Conservation (phyloP, 2,888 invertebrate species). For the Drosophila anceps region DNA sequence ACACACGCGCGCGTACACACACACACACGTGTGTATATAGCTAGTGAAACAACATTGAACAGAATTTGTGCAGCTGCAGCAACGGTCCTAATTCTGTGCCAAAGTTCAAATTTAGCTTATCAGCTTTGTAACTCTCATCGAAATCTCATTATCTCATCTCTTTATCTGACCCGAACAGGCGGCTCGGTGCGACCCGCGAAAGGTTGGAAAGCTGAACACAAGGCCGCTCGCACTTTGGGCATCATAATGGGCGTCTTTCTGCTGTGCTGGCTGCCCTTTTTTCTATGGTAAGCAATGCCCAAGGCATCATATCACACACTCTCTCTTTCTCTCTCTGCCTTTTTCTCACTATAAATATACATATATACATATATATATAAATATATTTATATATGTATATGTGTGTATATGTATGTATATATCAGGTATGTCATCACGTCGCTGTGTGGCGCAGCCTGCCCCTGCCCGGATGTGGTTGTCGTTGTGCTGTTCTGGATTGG, state of each 20-base stretch:
- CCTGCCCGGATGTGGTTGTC: slow-evolving; percentile 94
- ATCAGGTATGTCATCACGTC: slow-evolving; percentile 94
- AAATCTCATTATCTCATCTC: slow-evolving; percentile 54
- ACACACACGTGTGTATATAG: slow-evolving; percentile 26
- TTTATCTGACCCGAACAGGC: slow-evolving; percentile 78
- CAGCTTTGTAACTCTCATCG: slow-evolving; percentile 35
- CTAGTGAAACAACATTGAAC: slow-evolving; percentile 29
- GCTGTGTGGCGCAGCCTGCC: slow-evolving; percentile 93
- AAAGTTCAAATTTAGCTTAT: slow-evolving; percentile 60
- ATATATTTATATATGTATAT: not conserved
- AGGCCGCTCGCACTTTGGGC: slow-evolving; percentile 97
- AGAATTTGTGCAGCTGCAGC: slow-evolving; percentile 1
- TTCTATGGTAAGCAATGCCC: slow-evolving; percentile 90
- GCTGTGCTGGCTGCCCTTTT: slow-evolving; percentile 98
- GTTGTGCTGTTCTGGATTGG: slow-evolving; percentile 98
- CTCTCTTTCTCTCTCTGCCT: not conserved
- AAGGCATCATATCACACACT: too few relatives aligned
- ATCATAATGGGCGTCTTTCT: slow-evolving; percentile 98
- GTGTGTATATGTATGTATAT: not conserved
- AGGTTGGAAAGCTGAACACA: slow-evolving; percentile 95
- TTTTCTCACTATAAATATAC: not conserved
- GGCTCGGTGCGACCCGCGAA: slow-evolving; percentile 89
- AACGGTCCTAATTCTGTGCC: slow-evolving; percentile 32
- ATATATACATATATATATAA: too few relatives aligned
- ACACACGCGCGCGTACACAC: slow-evolving; percentile 22